These are phyloP conservation scores for Branchipolynoe longqiensis DNA, from an alignment of 2,888 invertebrate species.

Conservation along the genomic window DNA sequence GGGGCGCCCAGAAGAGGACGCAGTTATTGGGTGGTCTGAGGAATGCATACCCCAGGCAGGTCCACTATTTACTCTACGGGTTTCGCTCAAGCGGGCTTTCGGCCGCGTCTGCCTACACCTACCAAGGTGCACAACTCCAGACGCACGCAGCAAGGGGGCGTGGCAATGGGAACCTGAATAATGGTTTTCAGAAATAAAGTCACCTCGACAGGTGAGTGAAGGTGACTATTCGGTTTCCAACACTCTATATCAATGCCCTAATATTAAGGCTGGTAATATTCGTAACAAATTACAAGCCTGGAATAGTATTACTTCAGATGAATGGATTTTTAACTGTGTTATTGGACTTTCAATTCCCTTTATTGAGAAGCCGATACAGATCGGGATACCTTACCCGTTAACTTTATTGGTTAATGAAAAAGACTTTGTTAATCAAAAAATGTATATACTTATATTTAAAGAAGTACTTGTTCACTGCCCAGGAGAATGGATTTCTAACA, in stretches of 20 bases:
- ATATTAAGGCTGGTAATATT: background rate
- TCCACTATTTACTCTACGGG: too few relatives aligned
- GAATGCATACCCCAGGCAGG: too few relatives aligned
- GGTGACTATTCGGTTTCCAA: background rate
- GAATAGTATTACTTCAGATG: background rate
- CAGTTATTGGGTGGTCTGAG: too few relatives aligned
- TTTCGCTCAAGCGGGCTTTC: too few relatives aligned
- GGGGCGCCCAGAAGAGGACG: too few relatives aligned
- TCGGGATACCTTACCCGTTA: background rate
- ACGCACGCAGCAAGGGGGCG: too few relatives aligned
- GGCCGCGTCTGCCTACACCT: too few relatives aligned
- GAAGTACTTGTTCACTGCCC: background rate
- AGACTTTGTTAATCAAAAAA: background rate
- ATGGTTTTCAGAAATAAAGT: background rate
- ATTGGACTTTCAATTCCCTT: background rate
- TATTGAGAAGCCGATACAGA: background rate
- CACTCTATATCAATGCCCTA: background rate
- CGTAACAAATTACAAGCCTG: background rate
- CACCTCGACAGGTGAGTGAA: background rate
- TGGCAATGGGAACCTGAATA: too few relatives aligned
- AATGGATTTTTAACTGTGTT: background rate
- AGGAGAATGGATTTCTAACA: conserved; percentile 4
- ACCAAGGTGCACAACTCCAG: too few relatives aligned
- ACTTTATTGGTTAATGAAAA: background rate
- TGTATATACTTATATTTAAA: background rate